A percentile compares a stretch with the other conserved stretches of the same genome.
These are phyloP conservation scores for Eupristina koningsbergeri DNA, from an alignment of 1,140 invertebrate genomes.

Conservation along the genomic window DNA sequence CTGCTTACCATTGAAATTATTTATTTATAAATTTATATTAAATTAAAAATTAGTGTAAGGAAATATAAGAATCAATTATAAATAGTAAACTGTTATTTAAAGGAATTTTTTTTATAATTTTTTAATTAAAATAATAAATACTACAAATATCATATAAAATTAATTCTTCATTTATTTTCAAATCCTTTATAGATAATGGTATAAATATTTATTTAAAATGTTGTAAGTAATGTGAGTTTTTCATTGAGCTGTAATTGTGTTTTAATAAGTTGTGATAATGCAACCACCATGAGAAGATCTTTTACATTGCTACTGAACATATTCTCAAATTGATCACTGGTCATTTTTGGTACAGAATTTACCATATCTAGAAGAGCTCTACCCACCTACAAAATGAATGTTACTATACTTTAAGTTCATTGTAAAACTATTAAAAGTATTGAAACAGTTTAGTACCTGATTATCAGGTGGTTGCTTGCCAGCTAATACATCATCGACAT, in stretches of 20 bases:
- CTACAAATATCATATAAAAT: slow-evolving; percentile 22
- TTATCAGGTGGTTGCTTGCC: slow-evolving; percentile 83
- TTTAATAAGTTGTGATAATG: slow-evolving; percentile 95
- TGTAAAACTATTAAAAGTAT: neutral
- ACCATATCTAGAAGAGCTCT: slow-evolving; percentile 90
- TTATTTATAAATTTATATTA: slow-evolving; percentile 37
- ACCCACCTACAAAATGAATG: slow-evolving; percentile 76
- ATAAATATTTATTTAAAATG: slow-evolving; percentile 69
- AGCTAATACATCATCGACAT: slow-evolving; percentile 90
- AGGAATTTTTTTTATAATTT: too few species aligned
- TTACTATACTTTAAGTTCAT: neutral
- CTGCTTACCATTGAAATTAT: slow-evolving; percentile 41
- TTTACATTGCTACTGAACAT: slow-evolving; percentile 98
- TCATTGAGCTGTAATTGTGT: slow-evolving; percentile 96
- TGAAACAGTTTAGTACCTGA: slow-evolving; percentile 66
- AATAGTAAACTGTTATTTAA: neutral
- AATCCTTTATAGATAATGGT: too few species aligned
- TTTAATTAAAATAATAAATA: slow-evolving; percentile 46
- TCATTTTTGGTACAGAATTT: slow-evolving; percentile 91
- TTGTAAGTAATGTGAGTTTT: slow-evolving; percentile 89
- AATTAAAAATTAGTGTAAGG: neutral
- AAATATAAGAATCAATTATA: slow-evolving; percentile 24
- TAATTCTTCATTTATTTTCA: too few species aligned
- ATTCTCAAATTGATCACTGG: slow-evolving; percentile 90
- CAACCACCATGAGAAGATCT: slow-evolving; percentile 96